These are phyloP conservation scores for Paelopatides confundens DNA, from an alignment of 53 echinoderm and acorn worm species.

Conservation along the genomic window DNA sequence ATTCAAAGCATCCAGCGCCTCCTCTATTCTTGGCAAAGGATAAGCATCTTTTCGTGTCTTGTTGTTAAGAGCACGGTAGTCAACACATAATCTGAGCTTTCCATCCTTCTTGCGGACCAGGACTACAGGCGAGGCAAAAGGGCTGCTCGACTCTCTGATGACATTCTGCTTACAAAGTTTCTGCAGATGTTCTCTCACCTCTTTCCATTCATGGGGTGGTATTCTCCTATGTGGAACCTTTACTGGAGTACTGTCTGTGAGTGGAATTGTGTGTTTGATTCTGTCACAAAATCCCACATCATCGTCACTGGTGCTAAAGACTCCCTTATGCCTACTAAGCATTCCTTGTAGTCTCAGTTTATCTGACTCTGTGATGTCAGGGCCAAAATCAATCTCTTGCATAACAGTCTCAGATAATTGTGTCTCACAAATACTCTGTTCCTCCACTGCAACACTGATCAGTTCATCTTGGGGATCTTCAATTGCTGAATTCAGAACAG, in stretches of 20 bases:
- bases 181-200: constrained; percentile 61
- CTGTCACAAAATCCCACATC: constrained; percentile 59
- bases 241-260: constrained; percentile 36
- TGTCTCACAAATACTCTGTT: not conserved
- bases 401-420: not conserved
- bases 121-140: constrained; percentile 68
- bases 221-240: constrained; percentile 56
- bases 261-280: constrained; percentile 42
- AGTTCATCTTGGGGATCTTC: not conserved
- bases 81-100: constrained; percentile 50
- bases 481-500: not conserved
- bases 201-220: constrained; percentile 58
- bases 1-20: constrained; percentile 73
- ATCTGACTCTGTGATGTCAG: not conserved
- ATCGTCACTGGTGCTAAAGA: constrained; percentile 37
- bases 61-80: constrained; percentile 55
- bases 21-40: constrained; percentile 62
- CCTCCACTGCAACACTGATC: not conserved
- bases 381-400: constrained; percentile 1
- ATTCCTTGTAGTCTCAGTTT: not conserved
- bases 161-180: constrained; percentile 2
- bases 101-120: constrained; percentile 67
- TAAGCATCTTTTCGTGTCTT: constrained; percentile 73
- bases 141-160: constrained; percentile 45
- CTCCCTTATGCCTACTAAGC: not conserved